phyloP scores from a whole-genome alignment of 2,113 vertebrate genomes.

The Ptychochromis oligacanthus region DNA sequence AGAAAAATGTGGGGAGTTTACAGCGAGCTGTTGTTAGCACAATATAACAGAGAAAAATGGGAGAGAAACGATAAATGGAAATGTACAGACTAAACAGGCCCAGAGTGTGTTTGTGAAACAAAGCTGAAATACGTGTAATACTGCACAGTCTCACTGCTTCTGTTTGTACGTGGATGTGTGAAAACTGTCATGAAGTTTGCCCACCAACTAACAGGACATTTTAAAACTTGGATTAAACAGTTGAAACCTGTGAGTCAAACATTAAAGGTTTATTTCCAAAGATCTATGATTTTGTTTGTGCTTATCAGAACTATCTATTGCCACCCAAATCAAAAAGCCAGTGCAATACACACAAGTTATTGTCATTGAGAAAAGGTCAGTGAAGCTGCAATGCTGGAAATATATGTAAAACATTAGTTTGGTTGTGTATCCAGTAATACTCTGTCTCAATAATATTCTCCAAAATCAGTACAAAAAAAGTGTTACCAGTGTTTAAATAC shows the following conservation, averaged over 20 bases:
- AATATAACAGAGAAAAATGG: slow-evolving; percentile 41
- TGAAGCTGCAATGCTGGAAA: too few relatives aligned
- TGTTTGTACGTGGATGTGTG: slow-evolving; percentile 1
- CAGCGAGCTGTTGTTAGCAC: slow-evolving; percentile 44
- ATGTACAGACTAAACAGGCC: slow-evolving; percentile 72
- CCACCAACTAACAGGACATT: not conserved
- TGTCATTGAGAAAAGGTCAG: too few relatives aligned
- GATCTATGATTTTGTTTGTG: not conserved
- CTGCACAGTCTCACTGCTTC: slow-evolving; percentile 38
- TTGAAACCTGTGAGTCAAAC: not conserved
- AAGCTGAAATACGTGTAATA: slow-evolving; percentile 67
- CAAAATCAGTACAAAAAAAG: not conserved
- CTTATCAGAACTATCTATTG: too few relatives aligned
- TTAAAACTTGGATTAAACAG: not conserved
- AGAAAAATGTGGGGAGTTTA: slow-evolving; percentile 71
- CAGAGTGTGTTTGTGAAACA: slow-evolving; percentile 39
- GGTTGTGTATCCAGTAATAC: too few relatives aligned
- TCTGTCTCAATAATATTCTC: too few relatives aligned
- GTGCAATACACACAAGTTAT: too few relatives aligned
- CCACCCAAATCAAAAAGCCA: too few relatives aligned
- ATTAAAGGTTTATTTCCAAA: not conserved
- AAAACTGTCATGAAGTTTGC: not conserved
- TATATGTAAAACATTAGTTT: too few relatives aligned
- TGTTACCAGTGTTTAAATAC: not conserved
- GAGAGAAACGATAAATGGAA: slow-evolving; percentile 65